Conservation (phyloP, 1,140 invertebrate species). For the Diabrotica undecimpunctata region DNA sequence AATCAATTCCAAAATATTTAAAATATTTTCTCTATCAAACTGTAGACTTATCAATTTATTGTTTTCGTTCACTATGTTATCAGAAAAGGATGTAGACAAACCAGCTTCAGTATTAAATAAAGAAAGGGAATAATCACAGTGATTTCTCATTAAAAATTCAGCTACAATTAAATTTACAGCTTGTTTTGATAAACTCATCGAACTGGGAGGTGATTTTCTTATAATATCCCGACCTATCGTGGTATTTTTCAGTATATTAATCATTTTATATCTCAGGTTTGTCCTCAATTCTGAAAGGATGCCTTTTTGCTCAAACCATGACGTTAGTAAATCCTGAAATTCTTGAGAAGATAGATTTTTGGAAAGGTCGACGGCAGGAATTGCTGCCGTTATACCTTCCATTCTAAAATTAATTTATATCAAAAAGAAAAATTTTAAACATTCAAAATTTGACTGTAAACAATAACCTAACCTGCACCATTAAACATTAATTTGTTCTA, state of each 20-base stretch:
- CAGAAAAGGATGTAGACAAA: slow-evolving; percentile 36
- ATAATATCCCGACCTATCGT: slow-evolving; percentile 36
- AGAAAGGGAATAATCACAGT: slow-evolving; percentile 56
- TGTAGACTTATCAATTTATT: neutral
- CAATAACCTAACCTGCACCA: neutral
- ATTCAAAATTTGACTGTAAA: neutral
- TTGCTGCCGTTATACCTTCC: slow-evolving; percentile 22
- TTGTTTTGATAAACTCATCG: slow-evolving; percentile 48
- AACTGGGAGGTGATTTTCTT: slow-evolving; percentile 28
- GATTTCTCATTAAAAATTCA: slow-evolving; percentile 54
- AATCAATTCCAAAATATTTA: slow-evolving; percentile 32
- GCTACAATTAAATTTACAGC: slow-evolving; percentile 55
- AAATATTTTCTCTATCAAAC: slow-evolving; percentile 24
- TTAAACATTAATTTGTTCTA: no score
- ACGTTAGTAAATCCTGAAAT: slow-evolving; percentile 54
- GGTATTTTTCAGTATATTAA: slow-evolving; percentile 50
- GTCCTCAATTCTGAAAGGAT: slow-evolving; percentile 52
- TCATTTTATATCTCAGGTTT: slow-evolving; percentile 54
- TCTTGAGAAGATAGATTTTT: slow-evolving; percentile 39
- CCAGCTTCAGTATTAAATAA: slow-evolving; percentile 57
- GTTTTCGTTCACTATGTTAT: slow-evolving; percentile 16
- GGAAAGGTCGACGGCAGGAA: slow-evolving; percentile 12
- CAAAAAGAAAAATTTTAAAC: neutral
- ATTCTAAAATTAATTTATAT: slow-evolving; percentile 16
- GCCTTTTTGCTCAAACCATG: slow-evolving; percentile 56